Evolutionary conservation across 1,140 invertebrate genomes (phyloP).

Genomic region (Drosophila kohkoa): DNA sequence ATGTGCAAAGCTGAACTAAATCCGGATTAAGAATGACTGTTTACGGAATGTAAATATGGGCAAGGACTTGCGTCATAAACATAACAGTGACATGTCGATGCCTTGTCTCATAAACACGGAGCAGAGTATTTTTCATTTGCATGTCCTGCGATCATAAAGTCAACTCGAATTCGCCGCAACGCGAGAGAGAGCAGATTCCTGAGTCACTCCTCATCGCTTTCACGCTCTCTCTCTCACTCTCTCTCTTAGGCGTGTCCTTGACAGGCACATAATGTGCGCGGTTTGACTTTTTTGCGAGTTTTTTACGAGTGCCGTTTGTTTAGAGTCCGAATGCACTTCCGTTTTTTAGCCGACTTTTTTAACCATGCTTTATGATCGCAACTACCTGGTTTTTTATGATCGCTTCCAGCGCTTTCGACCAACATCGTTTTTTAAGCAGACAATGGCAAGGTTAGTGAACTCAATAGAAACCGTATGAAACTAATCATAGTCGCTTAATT

Average conservation of each 20-base stretch:
- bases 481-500: neutral
- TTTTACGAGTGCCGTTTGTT: constrained; percentile 55
- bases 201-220: neutral
- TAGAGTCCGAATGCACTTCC: constrained; percentile 24
- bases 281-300: constrained; percentile 75
- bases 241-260: constrained; percentile 40
- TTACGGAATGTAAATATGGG: constrained; percentile 25
- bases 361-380: constrained; percentile 18
- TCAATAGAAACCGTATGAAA: constrained; percentile 10
- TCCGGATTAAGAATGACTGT: constrained; percentile 72
- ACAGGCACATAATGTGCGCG: constrained; percentile 50
- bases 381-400: neutral
- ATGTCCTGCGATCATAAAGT: constrained; percentile 35
- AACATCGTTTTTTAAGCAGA: constrained; percentile 27
- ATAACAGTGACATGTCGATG: constrained; percentile 12
- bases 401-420: constrained; percentile 10
- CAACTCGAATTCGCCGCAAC: constrained; percentile 48
- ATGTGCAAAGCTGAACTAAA: constrained; percentile 76
- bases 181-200: neutral
- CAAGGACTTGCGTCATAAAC: constrained; percentile 60
- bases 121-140: constrained; percentile 27
- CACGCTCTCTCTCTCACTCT: constrained; percentile 14
- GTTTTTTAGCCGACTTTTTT: constrained; percentile 60
- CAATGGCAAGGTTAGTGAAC: constrained; percentile 44
- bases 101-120: constrained; percentile 7